Evolutionary conservation across 1,140 invertebrate species (phyloP).

Genomic region (Eciton burchellii): DNA sequence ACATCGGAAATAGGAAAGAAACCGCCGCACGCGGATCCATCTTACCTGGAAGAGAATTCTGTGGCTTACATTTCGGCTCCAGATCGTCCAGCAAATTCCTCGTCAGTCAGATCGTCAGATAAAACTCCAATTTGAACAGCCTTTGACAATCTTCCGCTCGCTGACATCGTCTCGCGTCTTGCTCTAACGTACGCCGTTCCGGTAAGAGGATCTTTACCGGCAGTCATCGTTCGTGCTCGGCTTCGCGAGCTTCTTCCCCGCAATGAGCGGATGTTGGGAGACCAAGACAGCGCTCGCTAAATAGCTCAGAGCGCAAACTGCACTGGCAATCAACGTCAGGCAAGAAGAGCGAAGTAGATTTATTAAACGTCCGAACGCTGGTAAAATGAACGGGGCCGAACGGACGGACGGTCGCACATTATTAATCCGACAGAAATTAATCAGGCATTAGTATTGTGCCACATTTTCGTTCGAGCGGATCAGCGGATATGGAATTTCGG

Average conservation of each 20-base stretch:
- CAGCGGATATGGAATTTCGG: slow-evolving; percentile 62
- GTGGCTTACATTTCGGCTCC: no score
- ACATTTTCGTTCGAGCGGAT: slow-evolving; percentile 61
- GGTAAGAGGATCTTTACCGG: no score
- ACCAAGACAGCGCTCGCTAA: slow-evolving; percentile 3
- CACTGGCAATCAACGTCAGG: neutral
- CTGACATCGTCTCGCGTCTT: no score
- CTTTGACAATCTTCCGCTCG: no score
- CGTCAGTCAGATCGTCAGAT: no score
- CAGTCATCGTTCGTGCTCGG: neutral
- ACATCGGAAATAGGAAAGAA: slow-evolving; percentile 26
- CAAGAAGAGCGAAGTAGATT: slow-evolving; percentile 41
- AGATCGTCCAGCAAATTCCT: no score
- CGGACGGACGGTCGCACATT: slow-evolving; percentile 52
- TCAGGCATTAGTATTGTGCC: slow-evolving; percentile 59
- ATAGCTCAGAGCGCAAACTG: neutral
- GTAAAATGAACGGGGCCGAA: slow-evolving; percentile 52
- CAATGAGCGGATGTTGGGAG: neutral
- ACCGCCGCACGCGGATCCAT: slow-evolving; percentile 16
- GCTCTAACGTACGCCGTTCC: no score
- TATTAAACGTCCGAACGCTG: slow-evolving; percentile 37
- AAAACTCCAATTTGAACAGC: no score
- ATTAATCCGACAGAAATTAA: slow-evolving; percentile 65
- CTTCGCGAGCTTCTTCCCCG: neutral
- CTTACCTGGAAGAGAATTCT: slow-evolving; percentile 15